Evolutionary conservation across 1,140 invertebrate genomes (phyloP), one percentile per base, ranked within the genome.

Genomic region (Leucophenga varia): DNA sequence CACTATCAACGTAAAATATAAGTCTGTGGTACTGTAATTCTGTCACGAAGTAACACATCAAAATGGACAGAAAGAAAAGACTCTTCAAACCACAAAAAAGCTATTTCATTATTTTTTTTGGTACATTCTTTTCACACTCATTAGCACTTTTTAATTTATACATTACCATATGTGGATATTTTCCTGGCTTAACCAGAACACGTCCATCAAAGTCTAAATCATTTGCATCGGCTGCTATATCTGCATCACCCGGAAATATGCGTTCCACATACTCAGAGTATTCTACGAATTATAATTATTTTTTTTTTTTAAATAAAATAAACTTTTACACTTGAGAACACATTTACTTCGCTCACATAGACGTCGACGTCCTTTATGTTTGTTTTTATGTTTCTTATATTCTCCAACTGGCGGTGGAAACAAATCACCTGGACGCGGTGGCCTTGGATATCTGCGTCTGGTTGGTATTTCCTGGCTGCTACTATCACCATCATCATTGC

Each of bases 161-260:
- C 52, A n/a, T 30, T 59, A 72, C 76, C 74, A 77, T 77, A 25
- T 78, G 76, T 0, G 76, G 75, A 55, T 72, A 77, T 64, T 77
- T 70, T 30, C 64, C 67, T 14, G 65, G 64, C n/a, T 46, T 41
- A 14, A 72, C 74, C 28, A 61, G 48, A 7, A 58, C 34, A 2
- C 74, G 68, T 1, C 75, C 76, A 48, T 73, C 57, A 30, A 73
- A 73, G 14, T 70, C 58, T 3, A 52, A 54, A 21, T 70, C 69
- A 5, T 63, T 72, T 8, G 68, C 69, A 32, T 72, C 65, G 9
- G 51, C 56, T 3, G 39, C 47, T 10, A 57, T 57, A 1, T 47
- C 69, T 6, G 54, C 47, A 37, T 72, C 65, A 30, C 68, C 60
- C 8, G 59, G 54, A 38, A 70, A 73, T 35, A 73, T 70, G 25